Conservation (phyloP, 2,888 invertebrate genomes). For the Netelia melanura region DNA sequence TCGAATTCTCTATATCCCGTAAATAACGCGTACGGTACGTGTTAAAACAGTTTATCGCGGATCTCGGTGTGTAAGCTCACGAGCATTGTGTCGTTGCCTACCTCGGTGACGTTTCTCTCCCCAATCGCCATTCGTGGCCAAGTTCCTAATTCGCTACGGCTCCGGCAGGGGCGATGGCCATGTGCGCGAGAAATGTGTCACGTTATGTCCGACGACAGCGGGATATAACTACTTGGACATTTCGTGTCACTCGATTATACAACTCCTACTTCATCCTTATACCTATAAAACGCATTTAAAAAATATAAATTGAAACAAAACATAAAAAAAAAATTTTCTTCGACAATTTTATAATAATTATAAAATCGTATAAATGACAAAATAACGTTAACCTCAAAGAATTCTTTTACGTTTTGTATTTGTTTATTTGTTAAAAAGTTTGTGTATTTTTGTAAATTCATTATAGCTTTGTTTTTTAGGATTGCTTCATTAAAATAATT, state of each 20-base stretch:
- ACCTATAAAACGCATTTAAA: neutral
- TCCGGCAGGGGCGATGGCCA: constrained; percentile 10
- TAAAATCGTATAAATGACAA: too few relatives aligned
- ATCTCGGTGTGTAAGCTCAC: constrained; percentile 30
- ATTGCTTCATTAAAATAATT: neutral
- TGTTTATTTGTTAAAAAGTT: too few relatives aligned
- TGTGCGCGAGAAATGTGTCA: neutral
- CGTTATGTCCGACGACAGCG: constrained; percentile 26
- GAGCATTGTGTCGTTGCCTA: constrained; percentile 33
- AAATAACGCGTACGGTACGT: neutral
- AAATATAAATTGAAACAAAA: too few relatives aligned
- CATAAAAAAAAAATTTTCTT: too few relatives aligned
- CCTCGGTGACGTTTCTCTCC: constrained; percentile 52
- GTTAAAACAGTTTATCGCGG: constrained; percentile 43
- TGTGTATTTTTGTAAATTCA: too few relatives aligned
- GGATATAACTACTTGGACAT: constrained; percentile 48
- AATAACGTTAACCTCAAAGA: too few relatives aligned
- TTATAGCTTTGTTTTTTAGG: too few relatives aligned
- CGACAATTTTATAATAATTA: too few relatives aligned
- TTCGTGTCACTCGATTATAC: constrained; percentile 44
- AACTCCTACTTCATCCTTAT: neutral
- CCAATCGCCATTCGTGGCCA: constrained; percentile 16
- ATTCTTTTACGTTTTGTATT: too few relatives aligned
- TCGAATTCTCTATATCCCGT: neutral
- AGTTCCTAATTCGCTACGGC: constrained; percentile 48